These are phyloP conservation scores for Chascanopsetta lugubris DNA, from an alignment of 2,113 vertebrate genomes.

Conservation along the genomic window DNA sequence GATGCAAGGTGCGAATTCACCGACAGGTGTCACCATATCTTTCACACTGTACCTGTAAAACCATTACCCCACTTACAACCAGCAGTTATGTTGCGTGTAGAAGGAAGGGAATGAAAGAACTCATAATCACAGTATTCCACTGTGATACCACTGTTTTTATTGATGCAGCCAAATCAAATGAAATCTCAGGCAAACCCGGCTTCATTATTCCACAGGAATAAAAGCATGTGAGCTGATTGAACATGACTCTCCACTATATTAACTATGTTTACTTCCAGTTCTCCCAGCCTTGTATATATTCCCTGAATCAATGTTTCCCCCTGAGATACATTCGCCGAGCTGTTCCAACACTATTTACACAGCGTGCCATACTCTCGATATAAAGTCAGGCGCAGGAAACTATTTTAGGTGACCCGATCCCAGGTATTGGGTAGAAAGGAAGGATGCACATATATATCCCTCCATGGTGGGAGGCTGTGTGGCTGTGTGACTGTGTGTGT, in stretches of 20 bases:
- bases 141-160: not conserved
- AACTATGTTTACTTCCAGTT: slow-evolving; percentile 35
- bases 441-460: slow-evolving; percentile 60
- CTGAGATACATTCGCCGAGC: slow-evolving; percentile 41
- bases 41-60: too few species aligned
- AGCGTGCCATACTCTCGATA: slow-evolving; percentile 50
- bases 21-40: too few species aligned
- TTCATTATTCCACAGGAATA: slow-evolving; percentile 7
- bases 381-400: slow-evolving; percentile 51
- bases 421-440: slow-evolving; percentile 44
- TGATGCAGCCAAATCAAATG: slow-evolving; percentile 1
- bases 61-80: not conserved
- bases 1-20: too few species aligned
- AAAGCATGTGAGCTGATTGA: slow-evolving; percentile 23
- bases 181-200: not conserved
- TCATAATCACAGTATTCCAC: not conserved
- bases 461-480: slow-evolving; percentile 60
- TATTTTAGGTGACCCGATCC: slow-evolving; percentile 60
- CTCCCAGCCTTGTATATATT: slow-evolving; percentile 47
- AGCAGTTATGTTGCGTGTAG: not conserved
- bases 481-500: slow-evolving; percentile 62
- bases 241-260: slow-evolving; percentile 21
- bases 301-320: slow-evolving; percentile 45
- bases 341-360: slow-evolving; percentile 54
- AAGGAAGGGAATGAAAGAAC: not conserved